Evolutionary conservation across 2,888 invertebrate species (phyloP), one percentile per base, ranked within the genome.

Genomic region (Drosophila longiperda): DNA sequence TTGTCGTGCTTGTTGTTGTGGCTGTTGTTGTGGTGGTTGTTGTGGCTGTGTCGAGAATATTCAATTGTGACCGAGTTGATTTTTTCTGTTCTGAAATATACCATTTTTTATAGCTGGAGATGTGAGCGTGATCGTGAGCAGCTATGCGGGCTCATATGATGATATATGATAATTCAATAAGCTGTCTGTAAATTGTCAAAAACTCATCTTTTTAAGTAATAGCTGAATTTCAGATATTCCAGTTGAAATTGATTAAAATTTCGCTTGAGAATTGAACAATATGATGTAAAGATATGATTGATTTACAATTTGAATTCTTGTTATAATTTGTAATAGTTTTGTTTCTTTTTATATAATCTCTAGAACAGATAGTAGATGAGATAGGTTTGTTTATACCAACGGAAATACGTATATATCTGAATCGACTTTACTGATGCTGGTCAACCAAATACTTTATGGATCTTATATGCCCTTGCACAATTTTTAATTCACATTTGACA

Each of bases 11-110:
- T 57, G 34, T 71, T 66, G 61, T 53, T 73, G 66, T 60, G 60
- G 63, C 32, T 59, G 42, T 70, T 65, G 34, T 34, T 75, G 66
- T 60, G 63, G 65, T 38, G 55, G 42, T 70, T 65, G 34, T 23
- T 81, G 67, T 60, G 63, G 65, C 53, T 66, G 42, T 70, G 63
- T 77, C 55, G 70, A 54, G 66, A 49, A 60, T 63, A 60, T 78
- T 61, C 79, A 66, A 70, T 77, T 66, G 70, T 50, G 40, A 40
- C 36, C 26, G 45, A 60, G 66, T 23, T 53, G 29, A 42, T 34
- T 62, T 78, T 59, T 53, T 69, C 73, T 57, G 20, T 38, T 57
- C 45, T 40, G 53, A 33, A 32, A 32, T 17, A 15, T 20, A 26
- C 8, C 23, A 12, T 48, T 26, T 12, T 8, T 15, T 15, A 45